phyloP scores from a whole-genome alignment of 1,140 invertebrate species.

The Orius laevigatus region DNA sequence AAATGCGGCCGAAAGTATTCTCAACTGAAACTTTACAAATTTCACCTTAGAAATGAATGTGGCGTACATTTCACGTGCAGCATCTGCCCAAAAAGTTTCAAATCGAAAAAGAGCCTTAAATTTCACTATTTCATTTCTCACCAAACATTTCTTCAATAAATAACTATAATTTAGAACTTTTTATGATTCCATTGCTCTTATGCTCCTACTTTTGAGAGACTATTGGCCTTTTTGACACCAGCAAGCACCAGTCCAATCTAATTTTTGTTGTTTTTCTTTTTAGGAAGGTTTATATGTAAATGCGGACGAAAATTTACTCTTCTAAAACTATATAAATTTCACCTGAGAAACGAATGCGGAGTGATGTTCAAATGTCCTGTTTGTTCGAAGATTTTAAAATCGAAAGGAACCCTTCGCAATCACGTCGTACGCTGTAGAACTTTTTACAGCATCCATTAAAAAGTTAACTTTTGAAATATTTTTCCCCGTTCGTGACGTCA shows the following conservation, averaged over 20 bases:
- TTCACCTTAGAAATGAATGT: too few relatives aligned
- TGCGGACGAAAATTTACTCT: slow-evolving; percentile 6
- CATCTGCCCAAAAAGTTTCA: too few relatives aligned
- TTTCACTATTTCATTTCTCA: too few relatives aligned
- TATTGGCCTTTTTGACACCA: neutral
- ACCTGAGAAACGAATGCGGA: slow-evolving; percentile 16
- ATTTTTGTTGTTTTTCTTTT: neutral
- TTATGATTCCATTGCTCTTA: too few relatives aligned
- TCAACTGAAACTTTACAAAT: neutral
- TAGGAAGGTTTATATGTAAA: neutral
- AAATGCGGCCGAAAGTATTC: slow-evolving; percentile 2
- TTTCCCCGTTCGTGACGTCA: too few relatives aligned
- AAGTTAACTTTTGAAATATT: too few relatives aligned
- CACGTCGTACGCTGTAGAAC: neutral
- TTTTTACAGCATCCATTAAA: too few relatives aligned
- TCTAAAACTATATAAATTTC: slow-evolving; percentile 2
- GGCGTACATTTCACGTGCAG: too few relatives aligned
- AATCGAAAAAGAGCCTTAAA: too few relatives aligned
- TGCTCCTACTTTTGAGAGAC: neutral
- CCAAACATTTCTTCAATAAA: too few relatives aligned
- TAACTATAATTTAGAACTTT: too few relatives aligned
- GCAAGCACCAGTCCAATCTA: neutral
- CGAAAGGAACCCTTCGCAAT: neutral
- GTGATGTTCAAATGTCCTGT: slow-evolving; percentile 14
- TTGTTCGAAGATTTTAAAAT: slow-evolving; percentile 24